Evolutionary conservation across 2,888 invertebrate species (phyloP).

Genomic region (Arrhopalites spinosus): DNA sequence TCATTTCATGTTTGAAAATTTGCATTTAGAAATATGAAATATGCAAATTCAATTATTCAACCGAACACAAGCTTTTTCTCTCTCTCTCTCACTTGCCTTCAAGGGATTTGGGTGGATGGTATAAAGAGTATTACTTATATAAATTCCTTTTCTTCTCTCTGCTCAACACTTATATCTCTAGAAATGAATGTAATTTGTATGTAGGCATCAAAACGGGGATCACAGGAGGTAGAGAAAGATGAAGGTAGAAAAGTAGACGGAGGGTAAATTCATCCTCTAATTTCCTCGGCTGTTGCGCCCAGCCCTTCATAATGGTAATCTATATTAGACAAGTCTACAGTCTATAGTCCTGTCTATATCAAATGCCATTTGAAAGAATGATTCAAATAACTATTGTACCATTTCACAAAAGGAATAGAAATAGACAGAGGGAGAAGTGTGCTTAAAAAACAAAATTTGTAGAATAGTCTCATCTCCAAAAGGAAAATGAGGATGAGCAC

Average conservation of each 20-base stretch:
- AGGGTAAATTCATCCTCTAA: background rate
- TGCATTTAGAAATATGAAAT: constrained; percentile 22
- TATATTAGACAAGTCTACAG: background rate
- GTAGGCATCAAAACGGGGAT: background rate
- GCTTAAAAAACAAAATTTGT: too few species aligned
- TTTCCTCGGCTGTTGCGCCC: constrained; percentile 1
- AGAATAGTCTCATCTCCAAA: too few species aligned
- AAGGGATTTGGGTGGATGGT: constrained; percentile 2
- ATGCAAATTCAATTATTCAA: constrained; percentile 36
- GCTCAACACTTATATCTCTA: too few species aligned
- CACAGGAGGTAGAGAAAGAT: too few species aligned
- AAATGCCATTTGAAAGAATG: background rate
- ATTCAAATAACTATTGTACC: background rate
- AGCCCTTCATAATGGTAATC: background rate
- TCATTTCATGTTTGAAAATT: background rate
- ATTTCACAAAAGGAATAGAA: background rate
- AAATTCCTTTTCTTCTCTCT: background rate
- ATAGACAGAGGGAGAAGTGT: background rate
- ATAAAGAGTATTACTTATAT: background rate
- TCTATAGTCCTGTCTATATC: too few species aligned
- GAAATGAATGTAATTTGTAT: too few species aligned
- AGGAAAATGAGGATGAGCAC: too few species aligned
- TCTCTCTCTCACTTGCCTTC: background rate
- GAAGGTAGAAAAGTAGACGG: too few species aligned
- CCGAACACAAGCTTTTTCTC: background rate